Conservation (phyloP, 1,140 invertebrate genomes). For the Anagrus nilaparvatae region DNA sequence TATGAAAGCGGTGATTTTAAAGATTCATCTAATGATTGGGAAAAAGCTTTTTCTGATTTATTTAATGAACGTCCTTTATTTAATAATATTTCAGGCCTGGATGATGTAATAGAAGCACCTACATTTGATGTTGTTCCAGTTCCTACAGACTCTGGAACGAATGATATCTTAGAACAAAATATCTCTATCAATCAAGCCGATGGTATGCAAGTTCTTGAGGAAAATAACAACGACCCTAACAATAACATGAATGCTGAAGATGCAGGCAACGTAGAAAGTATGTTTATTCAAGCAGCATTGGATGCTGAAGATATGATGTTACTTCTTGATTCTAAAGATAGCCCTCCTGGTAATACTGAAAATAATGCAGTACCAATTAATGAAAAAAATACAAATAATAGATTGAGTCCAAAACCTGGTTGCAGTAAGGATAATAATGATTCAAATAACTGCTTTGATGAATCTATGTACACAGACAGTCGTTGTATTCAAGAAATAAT, state of each 20-base stretch:
- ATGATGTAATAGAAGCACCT: too few species aligned
- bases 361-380: neutral
- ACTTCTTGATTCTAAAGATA: neutral
- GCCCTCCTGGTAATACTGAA: neutral
- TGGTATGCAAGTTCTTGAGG: conserved; percentile 15
- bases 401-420: conserved; percentile 18
- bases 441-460: neutral
- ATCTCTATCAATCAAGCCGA: neutral
- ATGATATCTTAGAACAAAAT: neutral
- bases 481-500: conserved; percentile 16
- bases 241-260: conserved; percentile 19
- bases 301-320: neutral
- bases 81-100: too few species aligned
- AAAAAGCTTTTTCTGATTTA: neutral
- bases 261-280: neutral
- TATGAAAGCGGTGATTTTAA: conserved; percentile 2
- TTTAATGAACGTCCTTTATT: neutral
- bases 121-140: neutral
- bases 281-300: neutral
- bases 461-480: conserved; percentile 14
- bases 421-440: conserved; percentile 21
- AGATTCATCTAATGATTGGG: conserved; percentile 8
- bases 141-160: neutral
- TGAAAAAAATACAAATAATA: neutral
- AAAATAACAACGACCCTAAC: conserved; percentile 26